Percentiles rank a stretch among this genome's conserved stretches.
Evolutionary conservation across 64 coral and sea anemone genomes (phyloP).

Genomic region (Dendronephthya gigantea): DNA sequence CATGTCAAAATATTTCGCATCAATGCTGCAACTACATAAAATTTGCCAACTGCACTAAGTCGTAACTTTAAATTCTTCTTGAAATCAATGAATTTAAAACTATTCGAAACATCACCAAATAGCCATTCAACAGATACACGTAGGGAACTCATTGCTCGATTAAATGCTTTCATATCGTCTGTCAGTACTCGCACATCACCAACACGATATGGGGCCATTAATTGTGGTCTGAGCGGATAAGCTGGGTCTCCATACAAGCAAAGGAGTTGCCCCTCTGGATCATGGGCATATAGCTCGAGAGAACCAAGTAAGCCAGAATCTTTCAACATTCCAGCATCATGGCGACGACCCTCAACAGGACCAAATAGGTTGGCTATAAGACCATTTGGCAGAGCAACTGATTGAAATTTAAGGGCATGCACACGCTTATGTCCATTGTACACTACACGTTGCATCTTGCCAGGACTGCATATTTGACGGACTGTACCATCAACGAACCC

Average conservation of each 20-base stretch:
- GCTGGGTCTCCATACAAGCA: neutral
- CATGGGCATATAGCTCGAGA: neutral
- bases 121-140: neutral
- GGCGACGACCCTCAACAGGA: neutral
- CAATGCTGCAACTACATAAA: neutral
- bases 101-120: neutral
- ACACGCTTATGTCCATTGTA: neutral
- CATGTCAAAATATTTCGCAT: neutral
- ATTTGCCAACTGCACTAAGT: neutral
- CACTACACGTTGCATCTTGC: neutral
- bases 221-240: neutral
- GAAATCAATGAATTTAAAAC: neutral
- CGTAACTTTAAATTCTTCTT: neutral
- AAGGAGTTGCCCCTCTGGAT: neutral
- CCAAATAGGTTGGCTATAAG: neutral
- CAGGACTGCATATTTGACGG: neutral
- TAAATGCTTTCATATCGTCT: neutral
- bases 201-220: neutral
- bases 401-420: neutral
- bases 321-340: slow-evolving; percentile 10
- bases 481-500: slow-evolving; percentile 1
- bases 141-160: neutral
- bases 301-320: neutral
- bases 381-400: neutral
- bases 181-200: neutral